Evolutionary conservation across 1,140 invertebrate genomes (phyloP).

Genomic region (Drosophila biarmipes): DNA sequence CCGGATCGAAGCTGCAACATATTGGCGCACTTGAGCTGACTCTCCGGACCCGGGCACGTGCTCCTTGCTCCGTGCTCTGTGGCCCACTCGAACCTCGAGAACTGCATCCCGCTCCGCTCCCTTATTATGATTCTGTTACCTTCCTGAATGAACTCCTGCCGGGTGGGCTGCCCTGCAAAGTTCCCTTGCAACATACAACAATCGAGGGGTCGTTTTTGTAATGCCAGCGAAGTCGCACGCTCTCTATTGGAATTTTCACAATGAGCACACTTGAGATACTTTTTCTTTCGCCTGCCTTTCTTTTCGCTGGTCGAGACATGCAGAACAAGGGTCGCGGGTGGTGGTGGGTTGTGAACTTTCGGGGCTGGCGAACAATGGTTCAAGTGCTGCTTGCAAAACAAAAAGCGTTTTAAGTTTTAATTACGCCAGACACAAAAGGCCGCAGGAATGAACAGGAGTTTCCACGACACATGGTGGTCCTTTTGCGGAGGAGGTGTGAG

Average conservation of each 20-base stretch:
- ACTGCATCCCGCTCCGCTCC: conserved; percentile 4
- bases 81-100: conserved; percentile 61
- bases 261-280: conserved; percentile 72
- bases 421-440: conserved; percentile 68
- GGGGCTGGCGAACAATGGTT: conserved; percentile 71
- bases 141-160: conserved; percentile 29
- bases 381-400: conserved; percentile 81
- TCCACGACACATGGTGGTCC: conserved; percentile 62
- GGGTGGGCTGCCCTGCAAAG: conserved; percentile 39
- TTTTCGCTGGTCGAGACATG: conserved; percentile 41
- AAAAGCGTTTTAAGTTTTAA: conserved; percentile 83
- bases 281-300: conserved; percentile 18
- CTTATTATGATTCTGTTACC: conserved; percentile 4
- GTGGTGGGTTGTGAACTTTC: conserved; percentile 64
- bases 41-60: conserved; percentile 53
- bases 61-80: conserved; percentile 27
- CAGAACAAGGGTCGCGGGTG: conserved; percentile 25
- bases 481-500: conserved; percentile 16
- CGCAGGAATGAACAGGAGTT: conserved; percentile 18
- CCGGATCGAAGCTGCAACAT: conserved; percentile 68
- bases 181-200: conserved; percentile 36
- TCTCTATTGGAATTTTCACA: conserved; percentile 80
- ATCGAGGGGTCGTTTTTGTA: conserved; percentile 17
- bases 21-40: conserved; percentile 68
- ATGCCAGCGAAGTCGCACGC: conserved; percentile 66